These are phyloP conservation scores for Sternotherus odoratus DNA, from an alignment of 2,797 vertebrate species.

Conservation along the genomic window DNA sequence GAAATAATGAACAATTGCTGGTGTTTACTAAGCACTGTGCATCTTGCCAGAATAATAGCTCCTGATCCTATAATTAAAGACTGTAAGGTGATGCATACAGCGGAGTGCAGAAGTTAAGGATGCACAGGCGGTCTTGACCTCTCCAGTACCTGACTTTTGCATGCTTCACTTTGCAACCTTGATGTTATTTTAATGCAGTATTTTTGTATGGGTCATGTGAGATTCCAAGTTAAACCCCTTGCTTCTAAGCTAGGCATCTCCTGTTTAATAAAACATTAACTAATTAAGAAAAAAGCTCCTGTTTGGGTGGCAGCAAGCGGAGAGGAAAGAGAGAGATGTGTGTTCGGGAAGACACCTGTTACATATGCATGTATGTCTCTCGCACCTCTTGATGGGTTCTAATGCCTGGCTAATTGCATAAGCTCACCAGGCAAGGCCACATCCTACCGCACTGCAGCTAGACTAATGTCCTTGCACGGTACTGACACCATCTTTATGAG, in stretches of 20 bases:
- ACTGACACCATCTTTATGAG: too few relatives aligned
- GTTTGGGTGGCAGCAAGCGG: neutral
- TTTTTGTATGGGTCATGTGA: constrained; percentile 63
- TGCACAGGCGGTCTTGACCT: neutral
- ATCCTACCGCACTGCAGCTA: too few relatives aligned
- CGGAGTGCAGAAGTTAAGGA: neutral
- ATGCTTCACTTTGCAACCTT: neutral
- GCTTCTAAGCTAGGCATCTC: constrained; percentile 34
- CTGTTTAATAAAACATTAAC: constrained; percentile 41
- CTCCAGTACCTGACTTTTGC: constrained; percentile 55
- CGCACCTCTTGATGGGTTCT: neutral
- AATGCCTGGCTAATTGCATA: neutral
- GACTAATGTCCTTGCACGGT: too few relatives aligned
- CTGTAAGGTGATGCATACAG: constrained; percentile 9
- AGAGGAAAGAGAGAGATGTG: neutral
- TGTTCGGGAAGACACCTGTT: neutral
- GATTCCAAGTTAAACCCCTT: constrained; percentile 63
- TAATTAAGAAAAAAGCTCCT: neutral
- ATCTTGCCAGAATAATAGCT: neutral
- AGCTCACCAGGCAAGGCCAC: too few relatives aligned
- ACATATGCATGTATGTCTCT: neutral
- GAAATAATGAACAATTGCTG: constrained; percentile 25
- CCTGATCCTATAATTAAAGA: neutral
- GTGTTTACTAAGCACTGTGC: constrained; percentile 1
- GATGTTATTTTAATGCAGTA: constrained; percentile 13